These are phyloP conservation scores for Philonicus albiceps DNA, from an alignment of 2,888 invertebrate species.

Conservation along the genomic window DNA sequence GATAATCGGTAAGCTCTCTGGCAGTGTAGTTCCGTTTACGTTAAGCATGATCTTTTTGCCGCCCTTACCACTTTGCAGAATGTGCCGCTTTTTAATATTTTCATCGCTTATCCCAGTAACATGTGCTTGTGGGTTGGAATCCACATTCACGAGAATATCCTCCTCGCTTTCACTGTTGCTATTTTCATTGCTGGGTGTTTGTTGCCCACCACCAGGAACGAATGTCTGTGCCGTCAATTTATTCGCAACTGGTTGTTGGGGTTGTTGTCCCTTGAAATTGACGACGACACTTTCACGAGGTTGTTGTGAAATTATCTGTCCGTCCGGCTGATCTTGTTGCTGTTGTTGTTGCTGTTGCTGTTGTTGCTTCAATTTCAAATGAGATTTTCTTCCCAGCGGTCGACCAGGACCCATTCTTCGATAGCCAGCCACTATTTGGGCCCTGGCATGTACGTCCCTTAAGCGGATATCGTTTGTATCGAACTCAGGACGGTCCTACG, in stretches of 20 bases:
- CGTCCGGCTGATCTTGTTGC: conserved; percentile 25
- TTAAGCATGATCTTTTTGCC: conserved; percentile 31
- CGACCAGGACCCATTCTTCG: conserved; percentile 52
- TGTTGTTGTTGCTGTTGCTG: conserved; percentile 8
- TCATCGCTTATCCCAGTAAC: neutral
- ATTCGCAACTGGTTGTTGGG: neutral
- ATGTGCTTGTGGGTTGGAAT: neutral
- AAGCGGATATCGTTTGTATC: conserved; percentile 79
- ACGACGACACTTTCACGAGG: neutral
- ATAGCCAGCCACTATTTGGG: conserved; percentile 59
- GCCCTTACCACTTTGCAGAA: neutral
- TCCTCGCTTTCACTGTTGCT: conserved; percentile 41
- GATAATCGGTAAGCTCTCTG: neutral
- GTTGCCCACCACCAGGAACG: neutral
- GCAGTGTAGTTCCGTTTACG: conserved; percentile 37
- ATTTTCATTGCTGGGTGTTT: conserved; percentile 7
- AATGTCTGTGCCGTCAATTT: neutral
- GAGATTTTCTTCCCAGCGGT: conserved; percentile 57
- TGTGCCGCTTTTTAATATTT: neutral
- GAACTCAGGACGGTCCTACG: conserved; percentile 76
- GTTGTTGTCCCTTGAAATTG: neutral
- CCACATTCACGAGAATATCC: conserved; percentile 6
- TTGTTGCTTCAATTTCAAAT: conserved; percentile 50
- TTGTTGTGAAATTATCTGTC: neutral
- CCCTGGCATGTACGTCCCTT: conserved; percentile 67